Conservation (phyloP, 2,888 invertebrate genomes). For the Caenorhabditis virilis region DNA sequence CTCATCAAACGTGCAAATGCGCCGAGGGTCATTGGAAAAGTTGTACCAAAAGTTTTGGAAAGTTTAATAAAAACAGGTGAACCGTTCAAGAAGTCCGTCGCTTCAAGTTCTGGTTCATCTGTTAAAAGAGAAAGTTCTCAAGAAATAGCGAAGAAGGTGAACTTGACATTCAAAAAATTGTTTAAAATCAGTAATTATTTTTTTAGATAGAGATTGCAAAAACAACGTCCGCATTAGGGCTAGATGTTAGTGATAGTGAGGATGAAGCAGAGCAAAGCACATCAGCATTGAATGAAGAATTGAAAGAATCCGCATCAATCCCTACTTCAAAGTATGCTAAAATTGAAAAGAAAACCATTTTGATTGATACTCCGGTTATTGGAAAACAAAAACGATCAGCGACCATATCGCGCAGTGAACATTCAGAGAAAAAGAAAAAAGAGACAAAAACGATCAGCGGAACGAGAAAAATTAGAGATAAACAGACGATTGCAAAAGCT, state of each 20-base stretch:
- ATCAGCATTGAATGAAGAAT: not conserved
- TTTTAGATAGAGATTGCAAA: not conserved
- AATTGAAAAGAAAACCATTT: constrained; percentile 8
- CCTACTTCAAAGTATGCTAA: not conserved
- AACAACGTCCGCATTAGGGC: constrained; percentile 2
- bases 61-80: too few relatives aligned
- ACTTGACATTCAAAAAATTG: not conserved
- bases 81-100: not conserved
- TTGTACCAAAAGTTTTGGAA: too few relatives aligned
- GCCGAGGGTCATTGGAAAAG: too few relatives aligned
- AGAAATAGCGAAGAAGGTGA: not conserved
- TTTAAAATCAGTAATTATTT: not conserved
- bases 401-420: too few relatives aligned
- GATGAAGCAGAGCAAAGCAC: constrained; percentile 4
- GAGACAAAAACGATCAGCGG: not conserved
- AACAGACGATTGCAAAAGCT: not conserved
- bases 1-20: too few relatives aligned
- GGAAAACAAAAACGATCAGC: constrained; percentile 1
- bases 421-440: constrained; percentile 3
- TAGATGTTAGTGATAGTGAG: constrained; percentile 21
- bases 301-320: not conserved
- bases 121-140: too few relatives aligned
- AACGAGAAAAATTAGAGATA: not conserved
- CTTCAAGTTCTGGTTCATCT: too few relatives aligned
- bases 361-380: constrained; percentile 10